These are phyloP conservation scores for Margarornis squamiger DNA, from an alignment of 2,797 vertebrate species.

Conservation along the genomic window DNA sequence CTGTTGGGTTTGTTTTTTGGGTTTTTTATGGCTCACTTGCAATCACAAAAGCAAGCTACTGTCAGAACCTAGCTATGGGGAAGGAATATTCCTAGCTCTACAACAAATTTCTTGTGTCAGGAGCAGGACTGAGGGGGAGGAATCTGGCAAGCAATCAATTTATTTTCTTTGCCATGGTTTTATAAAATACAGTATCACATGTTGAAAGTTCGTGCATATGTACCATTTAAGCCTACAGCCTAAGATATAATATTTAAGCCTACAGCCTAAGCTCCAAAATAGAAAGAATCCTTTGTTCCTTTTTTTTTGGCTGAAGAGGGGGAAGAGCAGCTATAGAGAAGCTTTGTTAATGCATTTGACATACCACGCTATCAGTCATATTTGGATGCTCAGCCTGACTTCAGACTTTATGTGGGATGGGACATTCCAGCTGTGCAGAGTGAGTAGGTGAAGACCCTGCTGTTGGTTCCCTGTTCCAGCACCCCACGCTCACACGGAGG, in stretches of 20 bases:
- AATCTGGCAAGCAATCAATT: neutral
- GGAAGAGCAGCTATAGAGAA: neutral
- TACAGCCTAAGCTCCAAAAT: neutral
- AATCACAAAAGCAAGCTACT: slow-evolving; percentile 3
- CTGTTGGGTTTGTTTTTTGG: neutral
- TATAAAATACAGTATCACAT: neutral
- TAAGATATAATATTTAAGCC: neutral
- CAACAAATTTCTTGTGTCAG: neutral
- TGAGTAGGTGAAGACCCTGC: fast-evolving
- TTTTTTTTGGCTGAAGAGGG: neutral
- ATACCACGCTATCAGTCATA: neutral
- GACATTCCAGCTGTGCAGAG: neutral
- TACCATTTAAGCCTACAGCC: neutral
- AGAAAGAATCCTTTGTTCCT: neutral
- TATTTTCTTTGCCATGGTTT: neutral
- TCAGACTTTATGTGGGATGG: neutral
- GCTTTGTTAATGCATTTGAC: neutral
- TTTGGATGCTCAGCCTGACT: neutral
- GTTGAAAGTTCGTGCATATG: neutral
- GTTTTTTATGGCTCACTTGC: neutral
- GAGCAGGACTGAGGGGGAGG: slow-evolving; percentile 5
- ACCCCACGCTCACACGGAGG: fast-evolving
- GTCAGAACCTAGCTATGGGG: neutral
- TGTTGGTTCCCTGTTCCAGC: fast-evolving
- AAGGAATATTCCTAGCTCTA: neutral